These are phyloP conservation scores for Smittia aterrima DNA, from an alignment of 2,888 invertebrate genomes.

Conservation along the genomic window DNA sequence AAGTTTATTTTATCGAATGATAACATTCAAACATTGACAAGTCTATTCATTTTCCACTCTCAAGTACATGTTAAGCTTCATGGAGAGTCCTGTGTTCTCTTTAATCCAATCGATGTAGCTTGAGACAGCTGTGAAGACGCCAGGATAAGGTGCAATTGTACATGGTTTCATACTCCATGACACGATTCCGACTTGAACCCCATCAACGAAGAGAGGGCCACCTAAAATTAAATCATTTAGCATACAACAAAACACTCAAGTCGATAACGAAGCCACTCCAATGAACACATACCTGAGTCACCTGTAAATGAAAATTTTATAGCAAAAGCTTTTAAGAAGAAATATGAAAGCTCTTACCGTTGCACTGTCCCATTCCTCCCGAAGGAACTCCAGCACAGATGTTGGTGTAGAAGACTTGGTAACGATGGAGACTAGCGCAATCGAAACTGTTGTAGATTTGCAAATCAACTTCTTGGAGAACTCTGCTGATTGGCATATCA, in stretches of 20 bases:
- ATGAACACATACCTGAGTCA: constrained; percentile 27
- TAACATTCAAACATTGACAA: no score
- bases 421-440: constrained; percentile 43
- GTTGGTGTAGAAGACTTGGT: constrained; percentile 43
- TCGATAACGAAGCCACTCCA: no score
- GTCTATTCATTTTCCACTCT: no score
- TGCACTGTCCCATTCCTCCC: constrained; percentile 49
- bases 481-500: constrained; percentile 43
- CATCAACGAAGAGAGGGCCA: constrained; percentile 43
- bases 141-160: constrained; percentile 45
- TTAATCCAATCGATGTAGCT: constrained; percentile 47
- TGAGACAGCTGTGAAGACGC: constrained; percentile 46
- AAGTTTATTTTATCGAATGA: no score
- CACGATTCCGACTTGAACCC: constrained; percentile 46
- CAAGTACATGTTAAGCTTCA: constrained; percentile 2
- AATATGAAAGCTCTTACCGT: constrained; percentile 42
- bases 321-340: no score
- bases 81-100: constrained; percentile 14
- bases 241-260: no score
- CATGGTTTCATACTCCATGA: constrained; percentile 48
- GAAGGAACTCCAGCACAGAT: constrained; percentile 47
- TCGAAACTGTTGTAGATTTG: constrained; percentile 44
- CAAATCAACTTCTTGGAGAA: constrained; percentile 45
- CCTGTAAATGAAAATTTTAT: background rate
- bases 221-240: background rate